These are phyloP conservation scores for Bergia puertoricense DNA, from an alignment of 92 coral and sea anemone genomes.

Conservation along the genomic window DNA sequence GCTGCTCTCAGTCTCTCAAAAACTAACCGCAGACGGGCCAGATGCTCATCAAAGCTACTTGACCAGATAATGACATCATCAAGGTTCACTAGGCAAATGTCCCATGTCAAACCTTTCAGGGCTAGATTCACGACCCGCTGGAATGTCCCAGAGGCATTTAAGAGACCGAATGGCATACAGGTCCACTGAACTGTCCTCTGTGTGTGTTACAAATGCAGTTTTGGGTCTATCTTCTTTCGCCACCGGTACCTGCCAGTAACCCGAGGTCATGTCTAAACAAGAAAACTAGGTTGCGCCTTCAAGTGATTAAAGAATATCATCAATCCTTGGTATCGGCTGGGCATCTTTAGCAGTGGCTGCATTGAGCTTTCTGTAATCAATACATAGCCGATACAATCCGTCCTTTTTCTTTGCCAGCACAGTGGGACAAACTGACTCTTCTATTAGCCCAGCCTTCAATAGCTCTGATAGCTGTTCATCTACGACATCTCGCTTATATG, in stretches of 20 bases:
- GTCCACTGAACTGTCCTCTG: conserved; percentile 56
- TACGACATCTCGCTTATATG: conserved; percentile 27
- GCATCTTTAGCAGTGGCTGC: conserved; percentile 45
- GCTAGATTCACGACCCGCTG: neutral
- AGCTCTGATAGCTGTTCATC: neutral
- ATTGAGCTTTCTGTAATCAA: conserved; percentile 32
- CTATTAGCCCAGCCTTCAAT: conserved; percentile 33
- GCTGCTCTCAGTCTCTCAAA: conserved; percentile 52
- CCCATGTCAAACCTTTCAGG: too few relatives aligned
- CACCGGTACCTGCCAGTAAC: conserved; percentile 50
- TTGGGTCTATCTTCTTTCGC: conserved; percentile 45
- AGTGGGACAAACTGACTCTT: conserved; percentile 44
- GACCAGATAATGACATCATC: conserved; percentile 2
- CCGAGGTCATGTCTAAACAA: conserved; percentile 43
- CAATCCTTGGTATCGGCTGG: conserved; percentile 17
- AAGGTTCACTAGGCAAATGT: too few relatives aligned
- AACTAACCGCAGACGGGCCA: conserved; percentile 38
- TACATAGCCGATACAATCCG: conserved; percentile 31
- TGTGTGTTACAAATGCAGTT: conserved; percentile 55
- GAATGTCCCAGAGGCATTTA: conserved; percentile 47
- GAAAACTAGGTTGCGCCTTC: conserved; percentile 21
- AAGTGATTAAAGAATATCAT: neutral
- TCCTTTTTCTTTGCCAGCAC: conserved; percentile 35
- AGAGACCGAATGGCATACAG: conserved; percentile 51
- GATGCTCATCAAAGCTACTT: conserved; percentile 57